phyloP scores from a whole-genome alignment of 2,888 invertebrate species.

The Sthenelais limicola region DNA sequence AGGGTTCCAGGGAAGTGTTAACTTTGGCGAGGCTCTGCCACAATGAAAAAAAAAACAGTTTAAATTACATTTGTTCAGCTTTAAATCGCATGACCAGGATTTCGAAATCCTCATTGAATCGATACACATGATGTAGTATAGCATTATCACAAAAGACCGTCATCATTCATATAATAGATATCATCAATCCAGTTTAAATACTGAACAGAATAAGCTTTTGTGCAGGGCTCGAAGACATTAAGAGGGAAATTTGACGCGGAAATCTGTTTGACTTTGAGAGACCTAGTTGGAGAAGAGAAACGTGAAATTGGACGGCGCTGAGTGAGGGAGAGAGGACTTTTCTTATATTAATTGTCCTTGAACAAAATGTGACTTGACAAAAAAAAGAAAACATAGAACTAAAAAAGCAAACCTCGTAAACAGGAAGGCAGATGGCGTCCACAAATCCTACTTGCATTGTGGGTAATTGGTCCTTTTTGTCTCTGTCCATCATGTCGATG shows the following conservation, averaged over 20 bases:
- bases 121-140: too few relatives aligned
- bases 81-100: background rate
- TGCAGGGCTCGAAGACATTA: too few relatives aligned
- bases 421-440: conserved; percentile 78
- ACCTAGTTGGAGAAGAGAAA: too few relatives aligned
- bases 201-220: background rate
- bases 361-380: too few relatives aligned
- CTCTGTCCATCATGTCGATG: conserved; percentile 70
- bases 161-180: background rate
- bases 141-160: too few relatives aligned
- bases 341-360: too few relatives aligned
- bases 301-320: too few relatives aligned
- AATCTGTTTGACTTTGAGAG: too few relatives aligned
- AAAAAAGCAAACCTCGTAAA: conserved; percentile 70
- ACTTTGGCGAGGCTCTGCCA: conserved; percentile 72
- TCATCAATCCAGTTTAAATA: background rate
- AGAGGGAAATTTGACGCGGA: too few relatives aligned
- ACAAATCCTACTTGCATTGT: conserved; percentile 83
- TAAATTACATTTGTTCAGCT: background rate
- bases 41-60: conserved; percentile 2
- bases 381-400: too few relatives aligned
- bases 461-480: conserved; percentile 67
- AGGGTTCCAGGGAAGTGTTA: conserved; percentile 68
- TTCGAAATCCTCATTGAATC: too few relatives aligned
- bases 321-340: too few relatives aligned